Evolutionary conservation across 2,113 vertebrate species (phyloP), one percentile per base, ranked within the genome.

Genomic region (Osmerus mordax): DNA sequence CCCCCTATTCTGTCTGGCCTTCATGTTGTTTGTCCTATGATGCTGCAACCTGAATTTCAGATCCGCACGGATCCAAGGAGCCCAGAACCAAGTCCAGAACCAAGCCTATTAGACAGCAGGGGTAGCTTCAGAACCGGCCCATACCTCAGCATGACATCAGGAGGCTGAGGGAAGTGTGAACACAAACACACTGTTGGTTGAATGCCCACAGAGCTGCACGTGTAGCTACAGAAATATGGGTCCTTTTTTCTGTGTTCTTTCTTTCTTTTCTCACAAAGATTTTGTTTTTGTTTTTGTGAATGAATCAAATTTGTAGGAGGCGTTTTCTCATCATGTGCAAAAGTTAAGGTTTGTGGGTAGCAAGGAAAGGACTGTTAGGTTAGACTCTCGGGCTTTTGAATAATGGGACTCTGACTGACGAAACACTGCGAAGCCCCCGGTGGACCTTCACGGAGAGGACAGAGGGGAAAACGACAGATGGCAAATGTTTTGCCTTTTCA

Each of bases 391-490:
- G 23, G 23, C 23, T 23, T 23, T 41, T 41, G 36, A 41, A 41
- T 9, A 8, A 41, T 9, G 36, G 36, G 36, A 41, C 6, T 41
- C 7, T 41, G 36, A 41, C 36, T 32, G 23, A 23, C 23, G 36
- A 41, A 41, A 41, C 36, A 6, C 36, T 41, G 36, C 6, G 6
- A 41, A 41, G 3, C 8, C 36, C 36, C 36, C 7, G 5, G 36
- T 41, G 36, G 36, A 41, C 36, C 36, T 9, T 41, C 36, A 41
- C 36, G 6, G 6, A 9, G 36, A 41, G 36, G 29, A 65, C 15
- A 65, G 41, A 65, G 32, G 7, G 41, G 2, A 41, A 18, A 75
- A 74, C 81, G 81, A 83, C 81, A 80, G 80, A 87, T 73, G 74
- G 69, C 68, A 66, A 72, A 66, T 67, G 63, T 52, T 60, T 2